Conservation (phyloP, 1,140 invertebrate genomes). For the Diabrotica undecimpunctata region DNA sequence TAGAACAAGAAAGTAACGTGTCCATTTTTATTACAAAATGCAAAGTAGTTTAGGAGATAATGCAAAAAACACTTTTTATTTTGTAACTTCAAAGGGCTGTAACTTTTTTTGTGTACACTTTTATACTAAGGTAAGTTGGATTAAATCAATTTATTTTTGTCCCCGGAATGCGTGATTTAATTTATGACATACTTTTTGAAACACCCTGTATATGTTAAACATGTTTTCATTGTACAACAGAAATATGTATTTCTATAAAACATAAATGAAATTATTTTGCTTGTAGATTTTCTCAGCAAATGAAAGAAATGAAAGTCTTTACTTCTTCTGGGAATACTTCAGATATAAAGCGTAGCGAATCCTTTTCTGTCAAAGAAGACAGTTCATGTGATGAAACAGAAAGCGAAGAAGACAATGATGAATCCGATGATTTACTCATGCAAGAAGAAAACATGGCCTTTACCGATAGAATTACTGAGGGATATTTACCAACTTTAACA, state of each 20-base stretch:
- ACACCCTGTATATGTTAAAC: too few relatives aligned
- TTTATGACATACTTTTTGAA: too few relatives aligned
- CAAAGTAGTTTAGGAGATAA: too few relatives aligned
- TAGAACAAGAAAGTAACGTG: too few relatives aligned
- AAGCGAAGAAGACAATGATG: neutral
- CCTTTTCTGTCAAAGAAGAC: neutral
- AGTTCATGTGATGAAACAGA: slow-evolving; percentile 15
- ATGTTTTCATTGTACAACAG: neutral
- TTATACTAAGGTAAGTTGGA: too few relatives aligned
- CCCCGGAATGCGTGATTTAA: too few relatives aligned
- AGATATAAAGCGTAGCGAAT: slow-evolving; percentile 3
- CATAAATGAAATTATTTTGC: slow-evolving; percentile 1
- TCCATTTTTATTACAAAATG: too few relatives aligned
- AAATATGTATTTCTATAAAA: neutral
- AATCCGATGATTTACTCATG: slow-evolving; percentile 6
- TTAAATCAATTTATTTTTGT: too few relatives aligned
- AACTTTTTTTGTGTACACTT: too few relatives aligned
- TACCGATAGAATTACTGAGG: slow-evolving; percentile 6
- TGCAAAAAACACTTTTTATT: too few relatives aligned
- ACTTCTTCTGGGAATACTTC: slow-evolving; percentile 5
- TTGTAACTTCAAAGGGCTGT: too few relatives aligned
- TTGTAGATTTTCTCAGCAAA: slow-evolving; percentile 25
- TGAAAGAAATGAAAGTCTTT: slow-evolving; percentile 27
- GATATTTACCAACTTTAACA: slow-evolving; percentile 14
- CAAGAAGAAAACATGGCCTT: neutral